Percentiles rank a stretch among this genome's conserved stretches.
Conservation (phyloP, 2,113 vertebrate species). For the Misgurnus mizolepis region DNA sequence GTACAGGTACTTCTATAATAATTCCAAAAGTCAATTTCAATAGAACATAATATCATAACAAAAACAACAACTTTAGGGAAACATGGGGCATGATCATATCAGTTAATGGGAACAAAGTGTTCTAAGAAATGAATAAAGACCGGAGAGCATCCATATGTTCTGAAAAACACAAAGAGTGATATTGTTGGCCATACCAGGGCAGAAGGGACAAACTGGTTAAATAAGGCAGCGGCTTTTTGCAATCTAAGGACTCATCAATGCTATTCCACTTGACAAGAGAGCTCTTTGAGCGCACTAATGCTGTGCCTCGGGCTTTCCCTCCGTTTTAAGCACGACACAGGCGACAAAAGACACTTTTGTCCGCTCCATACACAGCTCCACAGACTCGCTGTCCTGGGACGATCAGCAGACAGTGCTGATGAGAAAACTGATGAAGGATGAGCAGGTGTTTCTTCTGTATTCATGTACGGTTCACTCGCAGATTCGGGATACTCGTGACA, state of each 20-base stretch:
- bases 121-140: slow-evolving; percentile 25
- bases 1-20: no score
- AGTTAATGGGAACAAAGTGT: neutral
- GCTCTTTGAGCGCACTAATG: slow-evolving; percentile 49
- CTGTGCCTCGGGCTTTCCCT: slow-evolving; percentile 50
- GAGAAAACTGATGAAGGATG: slow-evolving; percentile 14
- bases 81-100: neutral
- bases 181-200: slow-evolving; percentile 47
- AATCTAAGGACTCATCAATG: slow-evolving; percentile 52
- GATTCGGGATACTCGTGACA: neutral
- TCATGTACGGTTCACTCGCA: neutral
- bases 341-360: slow-evolving; percentile 56
- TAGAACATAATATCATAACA: neutral
- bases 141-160: neutral
- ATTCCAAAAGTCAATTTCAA: neutral
- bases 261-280: slow-evolving; percentile 53
- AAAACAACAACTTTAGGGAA: neutral
- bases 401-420: slow-evolving; percentile 45
- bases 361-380: slow-evolving; percentile 43
- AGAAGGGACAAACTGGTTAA: slow-evolving; percentile 44
- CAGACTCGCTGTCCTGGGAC: slow-evolving; percentile 41
- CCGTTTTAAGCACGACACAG: slow-evolving; percentile 40
- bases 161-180: slow-evolving; percentile 46
- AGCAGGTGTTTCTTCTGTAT: slow-evolving; percentile 20
- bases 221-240: slow-evolving; percentile 42